Percentiles rank a stretch among this genome's conserved stretches.
Evolutionary conservation across 1,140 invertebrate genomes (phyloP).

Genomic region (Sarcophaga bullata): DNA sequence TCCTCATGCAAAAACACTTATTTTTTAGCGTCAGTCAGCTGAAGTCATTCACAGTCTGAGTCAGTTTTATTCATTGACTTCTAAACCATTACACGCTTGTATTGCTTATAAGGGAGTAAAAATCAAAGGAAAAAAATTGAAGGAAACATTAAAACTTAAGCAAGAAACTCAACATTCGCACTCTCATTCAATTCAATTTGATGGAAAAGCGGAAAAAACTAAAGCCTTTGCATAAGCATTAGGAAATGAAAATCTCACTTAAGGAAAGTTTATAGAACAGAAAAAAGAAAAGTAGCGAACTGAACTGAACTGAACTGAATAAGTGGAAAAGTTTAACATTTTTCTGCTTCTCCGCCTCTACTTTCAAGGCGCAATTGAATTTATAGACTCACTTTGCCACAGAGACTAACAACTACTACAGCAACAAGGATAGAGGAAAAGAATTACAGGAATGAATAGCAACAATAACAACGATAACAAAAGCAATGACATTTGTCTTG

Average conservation of each 20-base stretch:
- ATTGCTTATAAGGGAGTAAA: background rate
- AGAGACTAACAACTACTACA: background rate
- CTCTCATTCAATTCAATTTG: no score
- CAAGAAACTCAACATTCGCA: no score
- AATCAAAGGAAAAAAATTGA: background rate
- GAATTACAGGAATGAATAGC: background rate
- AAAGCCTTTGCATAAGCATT: background rate
- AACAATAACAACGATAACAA: background rate
- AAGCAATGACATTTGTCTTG: conserved; percentile 22
- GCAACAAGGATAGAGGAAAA: no score
- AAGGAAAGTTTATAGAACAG: background rate
- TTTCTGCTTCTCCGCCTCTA: background rate
- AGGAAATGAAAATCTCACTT: background rate
- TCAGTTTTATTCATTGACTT: background rate
- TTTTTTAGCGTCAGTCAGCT: no score
- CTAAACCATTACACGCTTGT: background rate
- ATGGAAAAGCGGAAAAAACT: background rate
- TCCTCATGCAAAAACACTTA: background rate
- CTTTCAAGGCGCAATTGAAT: background rate
- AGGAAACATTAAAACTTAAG: no score
- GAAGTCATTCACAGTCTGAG: background rate
- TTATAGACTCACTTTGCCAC: background rate
- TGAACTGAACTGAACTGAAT: background rate
- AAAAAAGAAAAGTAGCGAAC: background rate
- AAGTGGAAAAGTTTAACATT: conserved; percentile 4